Evolutionary conservation across 2,888 invertebrate species (phyloP), one percentile per base, ranked within the genome.

Genomic region (Mesopsocus fuscifrons): DNA sequence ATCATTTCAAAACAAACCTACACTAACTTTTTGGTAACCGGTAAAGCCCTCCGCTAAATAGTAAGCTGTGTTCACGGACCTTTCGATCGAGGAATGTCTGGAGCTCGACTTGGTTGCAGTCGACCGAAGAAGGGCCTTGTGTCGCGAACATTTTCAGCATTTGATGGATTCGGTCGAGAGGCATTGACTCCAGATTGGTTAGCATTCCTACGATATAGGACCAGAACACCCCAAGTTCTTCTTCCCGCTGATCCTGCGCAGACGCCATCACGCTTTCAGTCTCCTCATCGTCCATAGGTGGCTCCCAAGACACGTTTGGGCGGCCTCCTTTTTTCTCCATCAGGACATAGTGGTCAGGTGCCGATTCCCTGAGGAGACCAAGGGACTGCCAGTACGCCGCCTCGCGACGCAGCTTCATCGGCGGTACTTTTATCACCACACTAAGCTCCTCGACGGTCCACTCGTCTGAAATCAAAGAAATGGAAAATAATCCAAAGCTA

Each of bases 71-170:
- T 52, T 87, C 88, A 46, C 85, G 69, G 2, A 94, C 92, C 73
- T 94, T 94, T 23, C 81, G 74, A 57, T 94, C 92, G 22, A 95
- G 66, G 59, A 94, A 94, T 54, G 79, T 75, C 54, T 84, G 74
- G 18, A 95, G 64, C 59, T 94, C 91, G 47, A 83, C 81, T 43
- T 87, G 65, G 50, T 81, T 84, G 55, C 89, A 91, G 57, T 94
- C 92, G 11, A 83, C 77, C 0, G 82, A 77, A 1, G 73, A 71
- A 0, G 88, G 83, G 8, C 88, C 89, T 64, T 89, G 88, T 26
- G 89, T 87, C 2, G 91, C 91, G 66, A 95, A 95, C 78, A 94
- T 84, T 59, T 89, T 88, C 47, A 95, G 61, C 91, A 94, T 94
- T 57, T 89, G 87, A 61, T 92, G 89, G 52, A 95, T 94, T 43